Evolutionary conservation across 1,140 invertebrate species (phyloP).

Genomic region (Magallana gigas): DNA sequence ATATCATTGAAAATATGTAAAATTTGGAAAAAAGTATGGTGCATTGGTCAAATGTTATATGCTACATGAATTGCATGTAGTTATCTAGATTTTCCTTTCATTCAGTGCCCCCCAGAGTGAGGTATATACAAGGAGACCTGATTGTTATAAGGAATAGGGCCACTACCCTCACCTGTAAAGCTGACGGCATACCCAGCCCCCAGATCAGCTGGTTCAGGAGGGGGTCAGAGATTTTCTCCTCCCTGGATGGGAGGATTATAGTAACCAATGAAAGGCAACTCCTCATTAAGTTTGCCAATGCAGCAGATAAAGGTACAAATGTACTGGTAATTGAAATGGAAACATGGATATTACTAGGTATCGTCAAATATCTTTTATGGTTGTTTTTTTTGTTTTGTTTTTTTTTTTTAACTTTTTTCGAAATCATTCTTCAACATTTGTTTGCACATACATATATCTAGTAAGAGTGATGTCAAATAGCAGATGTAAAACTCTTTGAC

Average conservation of each 20-base stretch:
- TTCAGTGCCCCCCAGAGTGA: slow-evolving; percentile 55
- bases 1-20: too few species aligned
- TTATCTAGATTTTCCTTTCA: background rate
- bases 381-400: too few species aligned
- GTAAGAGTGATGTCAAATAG: too few species aligned
- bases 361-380: too few species aligned
- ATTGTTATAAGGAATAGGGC: slow-evolving; percentile 51
- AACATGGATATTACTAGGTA: background rate
- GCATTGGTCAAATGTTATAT: too few species aligned
- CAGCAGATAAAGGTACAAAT: slow-evolving; percentile 57
- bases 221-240: slow-evolving; percentile 40
- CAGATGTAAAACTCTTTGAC: too few species aligned
- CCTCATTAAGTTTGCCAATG: slow-evolving; percentile 55
- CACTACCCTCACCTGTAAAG: slow-evolving; percentile 57
- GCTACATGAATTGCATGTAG: too few species aligned
- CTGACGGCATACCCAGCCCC: slow-evolving; percentile 58
- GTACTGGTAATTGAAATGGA: background rate
- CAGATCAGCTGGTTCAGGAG: slow-evolving; percentile 55
- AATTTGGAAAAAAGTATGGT: too few species aligned
- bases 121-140: slow-evolving; percentile 55
- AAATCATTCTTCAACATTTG: too few species aligned
- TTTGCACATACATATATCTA: too few species aligned
- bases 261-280: slow-evolving; percentile 54
- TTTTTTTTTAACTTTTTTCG: too few species aligned
- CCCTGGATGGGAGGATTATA: slow-evolving; percentile 58